phyloP scores from a whole-genome alignment of 2,113 vertebrate species.

The Thermophis baileyi region DNA sequence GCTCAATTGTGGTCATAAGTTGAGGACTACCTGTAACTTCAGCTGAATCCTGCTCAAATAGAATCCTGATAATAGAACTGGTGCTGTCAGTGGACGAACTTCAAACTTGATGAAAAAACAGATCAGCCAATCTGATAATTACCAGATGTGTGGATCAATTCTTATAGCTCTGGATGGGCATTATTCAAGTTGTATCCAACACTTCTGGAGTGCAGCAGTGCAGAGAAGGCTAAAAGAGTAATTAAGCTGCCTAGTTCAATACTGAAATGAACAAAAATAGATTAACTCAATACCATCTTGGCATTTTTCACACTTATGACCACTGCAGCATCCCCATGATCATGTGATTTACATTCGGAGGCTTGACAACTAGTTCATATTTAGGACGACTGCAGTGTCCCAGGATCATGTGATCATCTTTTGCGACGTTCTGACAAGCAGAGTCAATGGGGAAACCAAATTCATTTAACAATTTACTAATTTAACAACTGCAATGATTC shows the following conservation, averaged over 20 bases:
- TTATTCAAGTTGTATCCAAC: not conserved
- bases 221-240: not conserved
- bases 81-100: not conserved
- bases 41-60: not conserved
- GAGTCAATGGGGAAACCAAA: not conserved
- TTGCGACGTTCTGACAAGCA: not conserved
- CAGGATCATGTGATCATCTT: not conserved
- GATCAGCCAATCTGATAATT: not conserved
- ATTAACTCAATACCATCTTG: not conserved
- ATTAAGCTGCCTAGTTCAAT: not conserved
- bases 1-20: not conserved
- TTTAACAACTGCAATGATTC: not conserved
- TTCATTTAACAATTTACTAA: not conserved
- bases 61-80: not conserved
- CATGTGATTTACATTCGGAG: too few relatives aligned
- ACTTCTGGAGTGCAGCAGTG: not conserved
- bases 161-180: not conserved
- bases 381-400: not conserved
- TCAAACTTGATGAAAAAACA: not conserved
- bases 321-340: not conserved
- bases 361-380: not conserved
- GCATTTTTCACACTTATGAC: not conserved
- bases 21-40: not conserved
- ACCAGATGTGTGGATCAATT: not conserved
- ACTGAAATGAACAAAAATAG: not conserved